Conservation (phyloP, 2,797 vertebrate species). For the Galagoides demidoff region DNA sequence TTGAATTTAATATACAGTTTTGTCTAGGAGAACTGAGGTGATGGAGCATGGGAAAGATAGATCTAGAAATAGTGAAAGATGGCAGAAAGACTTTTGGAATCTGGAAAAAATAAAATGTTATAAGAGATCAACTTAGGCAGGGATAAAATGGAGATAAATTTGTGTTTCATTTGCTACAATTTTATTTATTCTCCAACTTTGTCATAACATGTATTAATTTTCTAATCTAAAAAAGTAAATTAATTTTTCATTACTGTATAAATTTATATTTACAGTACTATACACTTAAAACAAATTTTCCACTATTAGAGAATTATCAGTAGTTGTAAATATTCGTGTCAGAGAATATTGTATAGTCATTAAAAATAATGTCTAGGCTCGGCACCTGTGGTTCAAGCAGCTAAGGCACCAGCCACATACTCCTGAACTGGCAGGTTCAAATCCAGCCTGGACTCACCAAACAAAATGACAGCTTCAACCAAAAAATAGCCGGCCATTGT, state of each 20-base stretch:
- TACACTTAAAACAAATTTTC: slow-evolving; percentile 42
- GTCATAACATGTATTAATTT: neutral
- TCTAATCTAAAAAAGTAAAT: neutral
- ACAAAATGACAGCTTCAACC: too few species aligned
- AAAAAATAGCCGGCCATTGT: too few species aligned
- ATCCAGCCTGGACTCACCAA: too few species aligned
- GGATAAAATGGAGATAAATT: neutral
- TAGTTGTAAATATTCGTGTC: neutral
- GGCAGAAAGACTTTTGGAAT: neutral
- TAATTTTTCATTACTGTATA: neutral
- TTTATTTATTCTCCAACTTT: slow-evolving; percentile 9
- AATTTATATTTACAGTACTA: neutral
- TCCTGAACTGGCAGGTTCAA: too few species aligned
- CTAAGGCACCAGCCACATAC: too few species aligned
- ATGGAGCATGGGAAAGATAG: neutral
- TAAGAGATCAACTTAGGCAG: neutral
- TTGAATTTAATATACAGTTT: slow-evolving; percentile 39
- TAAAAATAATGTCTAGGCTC: neutral
- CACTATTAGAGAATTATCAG: neutral
- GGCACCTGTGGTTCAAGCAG: too few species aligned
- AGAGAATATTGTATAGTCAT: neutral
- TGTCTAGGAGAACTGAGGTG: neutral
- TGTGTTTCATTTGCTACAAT: slow-evolving; percentile 19
- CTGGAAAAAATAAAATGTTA: neutral
- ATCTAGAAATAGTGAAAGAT: neutral